Base-by-base conservation (phyloP, 1,140 invertebrate species). In the Episyrphus balteatus region DNA sequence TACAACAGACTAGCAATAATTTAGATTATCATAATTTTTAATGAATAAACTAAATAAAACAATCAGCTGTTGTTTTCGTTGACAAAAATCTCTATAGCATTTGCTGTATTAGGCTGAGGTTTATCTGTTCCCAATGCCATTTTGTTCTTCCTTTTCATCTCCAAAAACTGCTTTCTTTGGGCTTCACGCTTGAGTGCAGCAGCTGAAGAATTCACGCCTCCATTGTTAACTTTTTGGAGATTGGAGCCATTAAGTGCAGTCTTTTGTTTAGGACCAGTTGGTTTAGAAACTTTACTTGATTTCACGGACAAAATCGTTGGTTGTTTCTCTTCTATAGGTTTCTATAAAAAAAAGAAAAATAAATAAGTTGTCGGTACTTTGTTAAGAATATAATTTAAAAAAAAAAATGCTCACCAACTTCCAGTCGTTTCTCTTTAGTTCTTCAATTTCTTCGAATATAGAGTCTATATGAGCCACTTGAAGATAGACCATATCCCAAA, bases 401-500 rank as follows among this genome's bases (percentile, higher is more conserved):
- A n/a, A n/a, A 47, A 44, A 7, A 44, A 37, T 46, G 12, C 11
- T 42, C 44, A 48, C 53, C 32, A 62, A 58, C 48, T 64, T 73
- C 89, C 89, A 92, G 37, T 80, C 76, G 51, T 84, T 88, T 18
- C 69, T 71, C 59, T 75, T 80, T 17, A 89, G 69, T 14, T 61
- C 58, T 18, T 84, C 78, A 38, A 95, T 78, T 48, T 90, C 84
- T 8, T 80, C 71, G 66, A 90, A 93, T 47, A 88, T 72, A 8
- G 79, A 75, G 61, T 91, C 57, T 14, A 92, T 76, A 68, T 89
- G 83, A 31, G 82, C 79, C 8, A 92, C 81, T 70, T 96, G 93
- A 39, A 96, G 76, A 66, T 82, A 81, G 8, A 97, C 88, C 89
- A 97, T 93, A 68, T 96, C 93, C 92, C 92, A 97, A 71, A 96